A percentile compares a stretch with the other conserved stretches of the same genome.
Evolutionary conservation across 2,113 vertebrate species (phyloP).

Genomic region (Pagrus major): DNA sequence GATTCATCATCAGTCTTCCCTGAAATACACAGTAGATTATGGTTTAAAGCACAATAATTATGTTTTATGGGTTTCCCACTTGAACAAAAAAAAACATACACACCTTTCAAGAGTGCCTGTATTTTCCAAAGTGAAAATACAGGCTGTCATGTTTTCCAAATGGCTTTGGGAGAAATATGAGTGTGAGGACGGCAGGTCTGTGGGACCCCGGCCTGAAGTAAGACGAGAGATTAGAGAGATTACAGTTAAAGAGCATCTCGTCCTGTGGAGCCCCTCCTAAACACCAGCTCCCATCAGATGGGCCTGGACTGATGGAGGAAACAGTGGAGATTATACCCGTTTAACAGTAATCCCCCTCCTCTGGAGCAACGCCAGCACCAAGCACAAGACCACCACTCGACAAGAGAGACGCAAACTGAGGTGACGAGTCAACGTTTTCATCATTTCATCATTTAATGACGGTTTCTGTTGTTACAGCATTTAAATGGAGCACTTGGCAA

Average conservation of each 20-base stretch:
- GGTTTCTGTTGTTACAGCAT: not conserved
- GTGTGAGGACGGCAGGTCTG: slow-evolving; percentile 50
- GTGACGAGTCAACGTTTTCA: not conserved
- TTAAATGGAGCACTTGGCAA: not conserved
- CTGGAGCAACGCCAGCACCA: slow-evolving; percentile 73
- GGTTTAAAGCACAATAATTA: not conserved
- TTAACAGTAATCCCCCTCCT: slow-evolving; percentile 79
- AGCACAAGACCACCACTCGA: slow-evolving; percentile 63
- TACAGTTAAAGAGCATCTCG: slow-evolving; percentile 75
- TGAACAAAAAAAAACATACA: not conserved
- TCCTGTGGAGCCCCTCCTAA: slow-evolving; percentile 73
- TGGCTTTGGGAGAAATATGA: slow-evolving; percentile 4
- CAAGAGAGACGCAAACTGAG: not conserved
- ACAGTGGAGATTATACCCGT: slow-evolving; percentile 78
- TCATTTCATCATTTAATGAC: not conserved
- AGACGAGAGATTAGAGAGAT: slow-evolving; percentile 75
- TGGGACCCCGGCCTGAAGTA: slow-evolving; percentile 72
- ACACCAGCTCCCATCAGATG: slow-evolving; percentile 78
- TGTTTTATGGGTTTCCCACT: slow-evolving; percentile 5
- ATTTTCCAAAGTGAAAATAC: slow-evolving; percentile 14
- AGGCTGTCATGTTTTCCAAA: slow-evolving; percentile 23
- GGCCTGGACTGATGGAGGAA: slow-evolving; percentile 75
- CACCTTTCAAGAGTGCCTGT: not conserved
- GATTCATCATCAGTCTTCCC: not conserved
- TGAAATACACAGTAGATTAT: not conserved